phyloP scores from a whole-genome alignment of 2,888 invertebrate species.

The Monochamus alternatus region DNA sequence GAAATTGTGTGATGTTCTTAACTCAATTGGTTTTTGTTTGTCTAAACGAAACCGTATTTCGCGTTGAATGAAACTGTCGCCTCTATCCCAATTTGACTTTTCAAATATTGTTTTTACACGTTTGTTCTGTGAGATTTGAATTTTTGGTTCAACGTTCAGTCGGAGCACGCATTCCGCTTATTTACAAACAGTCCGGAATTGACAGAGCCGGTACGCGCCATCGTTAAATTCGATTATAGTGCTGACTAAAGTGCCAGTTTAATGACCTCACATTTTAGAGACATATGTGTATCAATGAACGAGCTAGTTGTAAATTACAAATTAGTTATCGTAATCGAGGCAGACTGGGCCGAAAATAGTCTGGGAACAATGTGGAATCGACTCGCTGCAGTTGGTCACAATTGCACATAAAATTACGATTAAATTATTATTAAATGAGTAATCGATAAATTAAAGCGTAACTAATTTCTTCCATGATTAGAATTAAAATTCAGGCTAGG shows the following conservation, averaged over 20 bases:
- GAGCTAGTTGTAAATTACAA: conserved; percentile 13
- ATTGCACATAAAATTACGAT: not conserved
- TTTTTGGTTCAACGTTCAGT: not conserved
- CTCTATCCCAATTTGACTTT: no score
- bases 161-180: conserved; percentile 10
- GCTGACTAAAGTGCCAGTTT: conserved; percentile 19
- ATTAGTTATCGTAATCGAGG: conserved; percentile 10
- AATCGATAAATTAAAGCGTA: no score
- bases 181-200: conserved; percentile 25
- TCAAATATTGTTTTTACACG: no score
- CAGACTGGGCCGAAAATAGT: conserved; percentile 5
- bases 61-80: no score
- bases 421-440: no score
- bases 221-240: conserved; percentile 28
- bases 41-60: no score
- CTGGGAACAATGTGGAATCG: not conserved
- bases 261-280: conserved; percentile 30
- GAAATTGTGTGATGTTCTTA: no score
- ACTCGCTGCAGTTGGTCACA: not conserved
- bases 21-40: no score
- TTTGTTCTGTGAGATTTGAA: no score
- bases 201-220: conserved; percentile 23
- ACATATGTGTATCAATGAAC: conserved; percentile 33
- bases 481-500: no score
- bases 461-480: no score